Conservation (phyloP, 2,888 invertebrate genomes). For the Desoria tigrina region DNA sequence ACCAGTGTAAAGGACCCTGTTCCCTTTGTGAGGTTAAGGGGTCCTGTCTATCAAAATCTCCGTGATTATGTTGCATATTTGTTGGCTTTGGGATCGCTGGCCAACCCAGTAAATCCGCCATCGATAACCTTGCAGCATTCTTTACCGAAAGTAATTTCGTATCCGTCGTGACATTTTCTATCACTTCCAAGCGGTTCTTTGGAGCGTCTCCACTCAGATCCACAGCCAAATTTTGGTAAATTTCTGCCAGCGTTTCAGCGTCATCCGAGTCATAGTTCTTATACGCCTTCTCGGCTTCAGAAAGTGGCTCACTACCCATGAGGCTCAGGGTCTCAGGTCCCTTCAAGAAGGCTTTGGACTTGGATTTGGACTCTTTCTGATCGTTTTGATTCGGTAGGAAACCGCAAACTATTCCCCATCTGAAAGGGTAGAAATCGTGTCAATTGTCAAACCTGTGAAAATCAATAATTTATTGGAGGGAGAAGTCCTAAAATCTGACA, state of each 20-base stretch:
- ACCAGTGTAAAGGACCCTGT: no score
- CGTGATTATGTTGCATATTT: no score
- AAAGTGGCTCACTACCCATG: not conserved
- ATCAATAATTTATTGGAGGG: no score
- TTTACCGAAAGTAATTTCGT: not conserved
- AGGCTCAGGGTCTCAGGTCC: not conserved
- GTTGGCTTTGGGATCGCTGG: not conserved
- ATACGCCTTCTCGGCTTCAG: not conserved
- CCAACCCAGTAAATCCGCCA: conserved; percentile 10
- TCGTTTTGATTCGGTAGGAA: not conserved
- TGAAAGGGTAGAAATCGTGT: no score
- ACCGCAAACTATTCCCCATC: conserved; percentile 26
- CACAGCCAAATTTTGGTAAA: conserved; percentile 25
- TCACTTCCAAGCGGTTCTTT: not conserved
- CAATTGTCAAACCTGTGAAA: no score
- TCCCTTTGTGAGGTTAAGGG: no score
- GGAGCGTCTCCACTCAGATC: not conserved
- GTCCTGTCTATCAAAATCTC: no score
- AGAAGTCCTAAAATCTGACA: no score
- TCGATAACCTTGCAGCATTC: not conserved
- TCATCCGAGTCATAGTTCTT: conserved; percentile 31
- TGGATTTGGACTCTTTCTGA: not conserved
- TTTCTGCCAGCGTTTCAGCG: conserved; percentile 36
- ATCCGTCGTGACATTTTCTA: not conserved
- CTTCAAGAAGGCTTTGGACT: not conserved